Percentiles rank a stretch among this genome's conserved stretches.
Evolutionary conservation across 2,113 vertebrate genomes (phyloP).

Genomic region (Aix galericulata): DNA sequence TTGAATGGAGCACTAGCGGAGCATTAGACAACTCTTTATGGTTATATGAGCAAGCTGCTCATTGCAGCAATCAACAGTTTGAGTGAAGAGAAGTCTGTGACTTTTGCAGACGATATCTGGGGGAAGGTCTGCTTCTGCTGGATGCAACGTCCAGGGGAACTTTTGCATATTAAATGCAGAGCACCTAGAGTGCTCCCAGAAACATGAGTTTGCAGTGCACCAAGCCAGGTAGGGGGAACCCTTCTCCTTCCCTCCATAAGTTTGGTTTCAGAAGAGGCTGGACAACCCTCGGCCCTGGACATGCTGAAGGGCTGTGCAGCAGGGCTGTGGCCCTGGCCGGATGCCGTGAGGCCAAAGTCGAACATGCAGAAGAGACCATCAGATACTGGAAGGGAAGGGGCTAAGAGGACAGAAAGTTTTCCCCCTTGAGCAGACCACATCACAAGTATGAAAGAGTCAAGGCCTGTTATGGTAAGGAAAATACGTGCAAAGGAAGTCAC

Average conservation of each 20-base stretch:
- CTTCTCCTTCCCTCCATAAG: background rate
- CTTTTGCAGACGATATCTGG: background rate
- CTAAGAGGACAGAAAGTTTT: background rate
- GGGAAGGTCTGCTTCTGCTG: background rate
- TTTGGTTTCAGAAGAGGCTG: background rate
- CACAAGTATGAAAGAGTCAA: conserved; percentile 22
- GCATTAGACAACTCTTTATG: background rate
- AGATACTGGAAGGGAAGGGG: background rate
- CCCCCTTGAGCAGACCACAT: background rate
- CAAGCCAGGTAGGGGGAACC: background rate
- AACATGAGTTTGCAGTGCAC: background rate
- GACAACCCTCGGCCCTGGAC: background rate
- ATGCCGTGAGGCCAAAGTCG: fast-evolving
- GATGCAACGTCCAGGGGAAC: background rate
- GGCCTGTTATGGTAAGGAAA: conserved; percentile 49
- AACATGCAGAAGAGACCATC: background rate
- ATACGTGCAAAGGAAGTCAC: conserved; percentile 63
- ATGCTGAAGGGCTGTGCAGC: fast-evolving
- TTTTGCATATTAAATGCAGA: background rate
- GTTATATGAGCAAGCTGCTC: background rate
- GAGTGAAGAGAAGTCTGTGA: background rate
- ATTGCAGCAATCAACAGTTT: background rate
- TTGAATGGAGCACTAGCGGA: background rate
- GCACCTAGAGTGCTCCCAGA: background rate
- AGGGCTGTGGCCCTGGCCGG: background rate